phyloP scores from a whole-genome alignment of 2,113 vertebrate genomes.

The Scomber scombrus region DNA sequence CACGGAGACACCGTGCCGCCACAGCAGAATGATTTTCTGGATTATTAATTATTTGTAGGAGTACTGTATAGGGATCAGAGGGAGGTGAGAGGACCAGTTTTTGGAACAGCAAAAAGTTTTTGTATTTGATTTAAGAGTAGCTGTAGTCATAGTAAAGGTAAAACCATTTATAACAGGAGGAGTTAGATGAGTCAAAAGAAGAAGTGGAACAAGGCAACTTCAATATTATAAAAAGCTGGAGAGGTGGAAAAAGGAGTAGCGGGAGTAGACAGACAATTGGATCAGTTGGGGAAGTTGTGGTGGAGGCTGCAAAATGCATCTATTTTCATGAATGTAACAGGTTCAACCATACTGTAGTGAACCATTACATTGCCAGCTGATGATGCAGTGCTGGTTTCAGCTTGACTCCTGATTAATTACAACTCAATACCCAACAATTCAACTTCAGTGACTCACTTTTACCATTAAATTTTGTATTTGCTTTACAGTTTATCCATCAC shows the following conservation, averaged over 20 bases:
- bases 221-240: background rate
- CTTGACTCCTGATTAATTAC: slow-evolving; percentile 19
- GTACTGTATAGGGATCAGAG: slow-evolving; percentile 18
- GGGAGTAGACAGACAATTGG: background rate
- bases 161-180: slow-evolving; percentile 17
- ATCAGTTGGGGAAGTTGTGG: background rate
- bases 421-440: background rate
- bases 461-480: background rate
- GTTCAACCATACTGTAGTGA: background rate
- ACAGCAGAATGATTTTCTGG: background rate
- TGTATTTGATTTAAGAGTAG: slow-evolving; percentile 29
- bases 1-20: background rate
- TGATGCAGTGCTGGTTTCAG: slow-evolving; percentile 19
- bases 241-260: slow-evolving; percentile 5
- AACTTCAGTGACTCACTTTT: slow-evolving; percentile 2
- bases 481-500: background rate
- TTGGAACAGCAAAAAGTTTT: background rate
- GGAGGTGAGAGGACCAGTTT: slow-evolving; percentile 7
- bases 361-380: background rate
- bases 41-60: slow-evolving; percentile 34
- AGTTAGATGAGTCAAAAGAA: slow-evolving; percentile 11
- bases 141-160: slow-evolving; percentile 1
- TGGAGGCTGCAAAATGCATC: slow-evolving; percentile 37
- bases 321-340: background rate
- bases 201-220: slow-evolving; percentile 1